Base-by-base conservation (phyloP, 2,113 vertebrate genomes). In the Upupa epops region DNA sequence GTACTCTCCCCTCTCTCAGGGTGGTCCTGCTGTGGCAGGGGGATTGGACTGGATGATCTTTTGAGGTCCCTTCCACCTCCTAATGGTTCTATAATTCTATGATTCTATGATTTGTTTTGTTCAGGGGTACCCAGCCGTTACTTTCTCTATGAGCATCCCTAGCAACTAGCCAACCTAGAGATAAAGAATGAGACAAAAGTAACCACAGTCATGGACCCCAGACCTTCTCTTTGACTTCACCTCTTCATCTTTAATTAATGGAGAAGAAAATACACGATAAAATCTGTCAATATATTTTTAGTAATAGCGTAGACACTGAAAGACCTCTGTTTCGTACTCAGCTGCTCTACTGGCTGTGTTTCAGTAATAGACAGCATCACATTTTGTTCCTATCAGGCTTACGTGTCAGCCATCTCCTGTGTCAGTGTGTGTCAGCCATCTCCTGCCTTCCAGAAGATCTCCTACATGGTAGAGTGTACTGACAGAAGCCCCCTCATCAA, bases 121-220 rank as follows among this genome's bases (percentile, higher is more conserved):
- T 28, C 28, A 83, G 18, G 17, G 59, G 7, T 74, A 48, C 26
- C 46, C 34, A 69, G 22, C 21, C 80, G 56, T 25, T 34, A 70
- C 17, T 21, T 6, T 32, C 81, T 16, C 3, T 7, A 31, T n/a
- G 48, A 76, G 48, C 55, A 17, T 11, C 66, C 25, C 4, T 29
- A 76, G 24, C 7, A 73, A 18, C 42, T 56, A 61, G 11, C 4
- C 5, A 22, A 14, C 14, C 28, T 63, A 63, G 37, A 76, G 80
- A 49, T 5, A 77, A 75, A 46, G 26, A 45, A 16, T 37, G n/a
- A 76, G 15, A 13, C 25, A 54, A 79, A 84, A 90, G 11, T 49
- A 76, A 63, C 82, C 58, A 20, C 0, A 0, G 7, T n/a, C 3
- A 1, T 17, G 11, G 9, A 63, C 29, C 4, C 12, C 29, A 83